Percentiles rank a stretch among this genome's conserved stretches.
Conservation (phyloP, 1,140 invertebrate genomes). For the Ceratitis capitata region DNA sequence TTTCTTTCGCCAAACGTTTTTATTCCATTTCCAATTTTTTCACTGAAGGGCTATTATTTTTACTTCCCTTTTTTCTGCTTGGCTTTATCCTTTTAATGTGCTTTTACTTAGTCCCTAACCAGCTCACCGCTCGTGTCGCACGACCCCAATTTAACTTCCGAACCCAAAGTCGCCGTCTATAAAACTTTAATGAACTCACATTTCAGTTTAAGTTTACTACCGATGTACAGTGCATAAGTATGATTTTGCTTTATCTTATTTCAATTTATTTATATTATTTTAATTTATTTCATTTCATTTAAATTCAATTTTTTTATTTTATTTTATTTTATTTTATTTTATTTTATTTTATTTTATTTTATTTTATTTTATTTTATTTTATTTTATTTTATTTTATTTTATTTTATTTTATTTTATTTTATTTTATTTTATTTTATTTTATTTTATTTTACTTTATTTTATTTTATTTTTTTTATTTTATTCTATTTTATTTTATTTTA, state of each 20-base stretch:
- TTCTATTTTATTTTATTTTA: too few species aligned
- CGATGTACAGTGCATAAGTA: too few species aligned
- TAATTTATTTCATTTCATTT: not conserved
- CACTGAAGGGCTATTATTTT: too few species aligned
- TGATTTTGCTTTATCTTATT: too few species aligned
- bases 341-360: too few species aligned
- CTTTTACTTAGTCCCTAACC: not conserved
- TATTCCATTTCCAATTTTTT: not conserved
- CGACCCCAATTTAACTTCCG: not conserved
- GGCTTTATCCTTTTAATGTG: not conserved
- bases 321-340: not conserved
- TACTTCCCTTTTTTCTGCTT: not conserved
- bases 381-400: too few species aligned
- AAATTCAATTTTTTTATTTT: not conserved
- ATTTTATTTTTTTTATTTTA: too few species aligned
- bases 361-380: too few species aligned
- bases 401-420: too few species aligned
- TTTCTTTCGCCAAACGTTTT: not conserved
- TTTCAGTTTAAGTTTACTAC: constrained; percentile 44
- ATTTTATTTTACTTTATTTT: too few species aligned
- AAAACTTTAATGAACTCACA: constrained; percentile 53
- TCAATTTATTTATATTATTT: not conserved
- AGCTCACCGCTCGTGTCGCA: not conserved
- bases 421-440: too few species aligned
- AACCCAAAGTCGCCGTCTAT: constrained; percentile 42